A percentile compares a stretch with the other conserved stretches of the same genome.
These are phyloP conservation scores for Centropyge bicolor DNA, from an alignment of 2,797 vertebrate species.

Conservation along the genomic window DNA sequence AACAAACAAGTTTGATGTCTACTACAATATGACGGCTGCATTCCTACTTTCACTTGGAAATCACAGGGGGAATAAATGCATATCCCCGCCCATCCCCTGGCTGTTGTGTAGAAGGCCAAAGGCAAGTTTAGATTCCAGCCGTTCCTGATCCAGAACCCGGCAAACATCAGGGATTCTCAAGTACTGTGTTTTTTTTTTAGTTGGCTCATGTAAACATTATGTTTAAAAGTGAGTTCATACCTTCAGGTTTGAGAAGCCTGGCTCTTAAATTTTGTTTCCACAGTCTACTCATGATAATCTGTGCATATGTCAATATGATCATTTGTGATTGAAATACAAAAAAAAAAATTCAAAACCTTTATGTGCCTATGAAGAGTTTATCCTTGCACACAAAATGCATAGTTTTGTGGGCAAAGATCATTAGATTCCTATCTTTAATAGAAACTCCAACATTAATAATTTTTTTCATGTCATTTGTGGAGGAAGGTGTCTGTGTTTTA, in stretches of 20 bases:
- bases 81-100: neutral
- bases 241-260: neutral
- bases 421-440: constrained; percentile 4
- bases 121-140: too few relatives aligned
- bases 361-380: constrained; percentile 52
- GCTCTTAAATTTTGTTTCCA: constrained; percentile 13
- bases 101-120: neutral
- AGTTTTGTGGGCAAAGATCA: constrained; percentile 16
- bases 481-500: constrained; percentile 36
- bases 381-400: constrained; percentile 24
- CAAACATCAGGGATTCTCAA: constrained; percentile 17
- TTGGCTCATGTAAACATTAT: constrained; percentile 39
- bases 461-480: constrained; percentile 22
- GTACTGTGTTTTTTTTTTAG: neutral
- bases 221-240: constrained; percentile 13
- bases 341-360: constrained; percentile 3
- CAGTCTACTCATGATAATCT: constrained; percentile 30
- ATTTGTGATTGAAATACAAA: constrained; percentile 11
- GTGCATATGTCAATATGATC: constrained; percentile 29
- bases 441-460: constrained; percentile 12
- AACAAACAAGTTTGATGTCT: neutral
- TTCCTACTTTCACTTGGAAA: neutral
- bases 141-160: neutral
- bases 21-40: constrained; percentile 1
- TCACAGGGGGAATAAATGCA: neutral